Evolutionary conservation across 2,888 invertebrate species (phyloP), one percentile per base, ranked within the genome.

Genomic region (Drosophila atroscutellata): DNA sequence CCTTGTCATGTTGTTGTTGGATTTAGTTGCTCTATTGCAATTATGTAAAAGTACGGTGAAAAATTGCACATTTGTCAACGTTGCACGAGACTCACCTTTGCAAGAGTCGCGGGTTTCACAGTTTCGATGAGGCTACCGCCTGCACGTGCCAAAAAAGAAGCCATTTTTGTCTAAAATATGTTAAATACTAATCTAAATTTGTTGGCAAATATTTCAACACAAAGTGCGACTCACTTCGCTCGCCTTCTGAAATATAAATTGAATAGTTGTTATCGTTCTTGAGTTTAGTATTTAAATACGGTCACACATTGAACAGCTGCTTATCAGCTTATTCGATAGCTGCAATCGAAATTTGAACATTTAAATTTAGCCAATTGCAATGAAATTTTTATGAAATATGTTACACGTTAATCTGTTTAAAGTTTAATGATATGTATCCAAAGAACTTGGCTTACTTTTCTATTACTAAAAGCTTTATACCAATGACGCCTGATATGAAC

Each of bases 61-160:
- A 51, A 65, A 42, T 57, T 68, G 58, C 72, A 69, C 55, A 71
- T 68, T 75, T 78, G 5, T 37, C 52, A 64, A 32, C 60, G 51
- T 52, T 67, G 61, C 65, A 52, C 26, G 5, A 13, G 1, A 69
- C 79, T 87, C 95, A 97, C 97, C 96, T 96, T 97, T 78, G 94
- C 93, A 77, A 95, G 95, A 93, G 95, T 95, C 93, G 95, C 95
- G 75, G 95, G 93, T 87, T 95, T 94, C 83, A 96, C 93, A 92
- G 94, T 94, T 94, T 97, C 97, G 69, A 95, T 95, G 90, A 96
- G 93, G 56, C 75, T 60, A 92, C 95, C 94, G 91, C 95, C 93
- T 86, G 95, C 94, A 92, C 97, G 95, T 91, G 95, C 95, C 93
- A 97, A 94, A 93, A 97, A 94, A 91, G 96, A 95, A 94, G 96